Evolutionary conservation across 92 coral and sea anemone genomes (phyloP), one percentile per base, ranked within the genome.

Genomic region (Montipora capitata): DNA sequence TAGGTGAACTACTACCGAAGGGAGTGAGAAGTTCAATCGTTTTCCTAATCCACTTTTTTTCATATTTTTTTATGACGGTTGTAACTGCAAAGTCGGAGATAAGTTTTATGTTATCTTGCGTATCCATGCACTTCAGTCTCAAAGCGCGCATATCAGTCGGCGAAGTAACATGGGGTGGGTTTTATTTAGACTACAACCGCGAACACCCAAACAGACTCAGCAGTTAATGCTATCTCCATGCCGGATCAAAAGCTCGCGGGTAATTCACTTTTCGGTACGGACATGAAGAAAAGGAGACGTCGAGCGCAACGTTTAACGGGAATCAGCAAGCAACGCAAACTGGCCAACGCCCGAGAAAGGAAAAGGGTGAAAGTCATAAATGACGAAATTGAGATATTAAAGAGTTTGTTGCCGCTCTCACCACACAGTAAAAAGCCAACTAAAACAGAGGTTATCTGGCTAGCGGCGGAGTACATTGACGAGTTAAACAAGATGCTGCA

Each of bases 321-420:
- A 10, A 90, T 95, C 5, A 95, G 98, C 88, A 95, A 93, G 78
- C 98, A 95, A 81, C 92, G 98, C 39, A 85, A 95, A 49, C 72
- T 95, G 72, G 98, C 98, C 67, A 95, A 95, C 78, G 98, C 96
- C 43, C 92, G 98, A 59, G 98, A 95, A 85, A 90, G 98, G 65
- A 95, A 83, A 77, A 93, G 98, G 35, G 98, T 95, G 54, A 96
- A 95, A 56, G 89, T 83, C 68, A 51, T 95, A 27, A 95, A 95
- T 84, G 93, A 85, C 76, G 90, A 93, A 59, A 95, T 95, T 63
- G 96, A 95, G 68, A 89, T 72, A 40, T 87, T 95, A n/a, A 63
- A 94, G 88, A 92, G 92, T 66, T 35, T 95, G 51, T 67, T 95
- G 48, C 96, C 98, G 4, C 88, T 95, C 7, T 93, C 93, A 20